phyloP scores from a whole-genome alignment of 2,888 invertebrate genomes.

The Minunthozetes semirufus region DNA sequence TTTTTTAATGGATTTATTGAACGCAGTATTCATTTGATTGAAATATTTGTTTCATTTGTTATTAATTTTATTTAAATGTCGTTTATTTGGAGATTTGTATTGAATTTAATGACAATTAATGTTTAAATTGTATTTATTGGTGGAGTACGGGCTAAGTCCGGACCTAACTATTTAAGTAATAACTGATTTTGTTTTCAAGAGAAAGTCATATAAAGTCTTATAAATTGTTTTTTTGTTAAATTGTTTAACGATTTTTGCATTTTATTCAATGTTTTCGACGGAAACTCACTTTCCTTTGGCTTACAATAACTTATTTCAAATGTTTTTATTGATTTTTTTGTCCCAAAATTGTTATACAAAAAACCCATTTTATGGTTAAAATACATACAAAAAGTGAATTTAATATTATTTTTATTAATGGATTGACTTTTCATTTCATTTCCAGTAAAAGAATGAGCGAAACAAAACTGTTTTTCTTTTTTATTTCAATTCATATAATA shows the following conservation, averaged over 20 bases:
- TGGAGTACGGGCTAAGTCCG: slow-evolving; percentile 15
- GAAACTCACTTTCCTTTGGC: neutral
- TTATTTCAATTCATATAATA: neutral
- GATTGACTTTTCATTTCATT: neutral
- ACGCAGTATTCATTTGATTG: neutral
- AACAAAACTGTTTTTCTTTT: neutral
- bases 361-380: neutral
- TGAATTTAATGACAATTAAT: neutral
- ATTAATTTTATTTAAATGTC: neutral
- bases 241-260: too few species aligned
- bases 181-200: neutral
- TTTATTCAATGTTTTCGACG: too few species aligned
- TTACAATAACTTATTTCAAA: neutral
- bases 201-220: neutral
- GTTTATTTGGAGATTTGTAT: neutral
- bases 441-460: neutral
- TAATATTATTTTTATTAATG: neutral
- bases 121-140: neutral
- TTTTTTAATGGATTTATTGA: neutral
- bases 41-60: neutral
- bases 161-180: neutral
- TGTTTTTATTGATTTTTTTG: neutral
- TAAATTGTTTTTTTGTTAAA: too few species aligned
- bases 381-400: neutral
- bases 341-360: neutral